Conservation (phyloP, 64 coral and sea anemone genomes). For the Pocillopora verrucosa region DNA sequence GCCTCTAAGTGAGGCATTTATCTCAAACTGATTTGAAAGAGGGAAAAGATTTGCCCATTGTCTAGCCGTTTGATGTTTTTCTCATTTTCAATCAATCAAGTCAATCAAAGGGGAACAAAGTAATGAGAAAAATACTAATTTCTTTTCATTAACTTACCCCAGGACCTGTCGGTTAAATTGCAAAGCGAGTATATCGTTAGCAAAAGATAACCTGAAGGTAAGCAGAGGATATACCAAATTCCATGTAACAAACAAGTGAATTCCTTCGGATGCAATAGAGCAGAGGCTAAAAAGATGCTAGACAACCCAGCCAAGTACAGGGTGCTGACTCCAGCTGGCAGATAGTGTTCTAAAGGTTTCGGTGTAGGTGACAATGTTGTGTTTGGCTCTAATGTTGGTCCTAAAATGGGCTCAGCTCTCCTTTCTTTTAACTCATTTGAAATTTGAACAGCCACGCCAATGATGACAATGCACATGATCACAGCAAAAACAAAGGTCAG, state of each 20-base stretch:
- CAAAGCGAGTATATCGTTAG: conserved; percentile 87
- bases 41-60: no score
- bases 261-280: conserved; percentile 80
- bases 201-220: conserved; percentile 82
- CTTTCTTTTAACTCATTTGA: conserved; percentile 24
- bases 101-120: no score
- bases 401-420: neutral
- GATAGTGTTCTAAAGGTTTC: neutral
- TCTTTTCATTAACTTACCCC: conserved; percentile 53
- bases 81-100: no score
- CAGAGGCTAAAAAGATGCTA: conserved; percentile 72
- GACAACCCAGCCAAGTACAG: conserved; percentile 46
- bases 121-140: no score
- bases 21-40: no score
- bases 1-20: no score
- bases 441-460: conserved; percentile 76
- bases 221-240: conserved; percentile 85
- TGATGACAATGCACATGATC: conserved; percentile 70
- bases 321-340: conserved; percentile 13
- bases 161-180: conserved; percentile 86
- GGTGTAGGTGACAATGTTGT: neutral
- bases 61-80: no score
- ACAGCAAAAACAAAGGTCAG: conserved; percentile 77
- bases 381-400: neutral
- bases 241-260: conserved; percentile 69